Evolutionary conservation across 2,888 invertebrate species (phyloP), one percentile per base, ranked within the genome.

Genomic region (Ochropacha duplaris): DNA sequence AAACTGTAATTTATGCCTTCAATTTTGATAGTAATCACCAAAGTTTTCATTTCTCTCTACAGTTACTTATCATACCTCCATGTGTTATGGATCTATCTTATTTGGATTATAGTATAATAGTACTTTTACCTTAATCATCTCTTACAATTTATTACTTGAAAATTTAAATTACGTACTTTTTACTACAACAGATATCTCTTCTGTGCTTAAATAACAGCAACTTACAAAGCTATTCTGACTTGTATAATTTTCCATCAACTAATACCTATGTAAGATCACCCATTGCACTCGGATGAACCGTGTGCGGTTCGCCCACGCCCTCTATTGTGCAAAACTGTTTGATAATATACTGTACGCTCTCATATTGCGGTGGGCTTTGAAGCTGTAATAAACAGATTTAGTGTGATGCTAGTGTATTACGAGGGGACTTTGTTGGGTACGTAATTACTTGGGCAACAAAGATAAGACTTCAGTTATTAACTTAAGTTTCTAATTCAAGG

Each of bases 281-380:
- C 31, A 11, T 31, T 52, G 52, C 24, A 34, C 52, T 52, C 52
- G 19, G 31, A 52, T 52, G 52, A 52, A 52, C 51, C 52, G 16
- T 34, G 52, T 19, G 52, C 52, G 51, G 51, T 52, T 31, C 52
- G 31, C 52, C 52, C 52, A 52, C 52, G 52, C 52, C 31, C 44
- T 19, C 31, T 52, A 62, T 63, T 65, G 62, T 61, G 62, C 61
- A 56, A 52, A 60, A 61, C 61, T 61, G 58, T 62, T 62, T 36
- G 34, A 59, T 64, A 68, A 56, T 57, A 54, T 61, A 51, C 57
- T 50, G 62, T 55, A 19, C 19, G 8, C 44, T 44, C n/a, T 44
- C 19, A 44, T 44, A 44, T 19, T 44, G 44, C 44, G 44, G 44
- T 44, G 44, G 19, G 44, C 44, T 44, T 44, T 44, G 44, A 44